Evolutionary conservation across 2,888 invertebrate genomes (phyloP).

Genomic region (Dolichomitus sp.): DNA sequence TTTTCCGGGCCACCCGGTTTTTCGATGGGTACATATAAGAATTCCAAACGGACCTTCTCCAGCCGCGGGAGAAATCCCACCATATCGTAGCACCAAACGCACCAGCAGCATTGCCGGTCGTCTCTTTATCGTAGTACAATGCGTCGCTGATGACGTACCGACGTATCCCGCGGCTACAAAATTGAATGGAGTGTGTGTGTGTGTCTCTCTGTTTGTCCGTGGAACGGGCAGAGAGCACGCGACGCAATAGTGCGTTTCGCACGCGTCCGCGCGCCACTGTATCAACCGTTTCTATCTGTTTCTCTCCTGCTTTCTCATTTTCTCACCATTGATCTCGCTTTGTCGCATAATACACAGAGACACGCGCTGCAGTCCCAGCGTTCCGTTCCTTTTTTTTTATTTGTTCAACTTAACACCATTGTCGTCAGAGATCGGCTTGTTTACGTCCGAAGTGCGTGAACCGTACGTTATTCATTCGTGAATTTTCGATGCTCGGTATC

Average conservation of each 20-base stretch:
- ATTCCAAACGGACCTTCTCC: neutral
- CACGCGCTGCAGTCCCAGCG: conserved; percentile 24
- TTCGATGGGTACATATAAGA: conserved; percentile 20
- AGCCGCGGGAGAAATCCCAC: neutral
- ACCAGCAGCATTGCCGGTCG: conserved; percentile 19
- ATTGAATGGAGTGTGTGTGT: conserved; percentile 75
- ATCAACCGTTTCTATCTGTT: conserved; percentile 16
- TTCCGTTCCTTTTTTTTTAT: conserved; percentile 67
- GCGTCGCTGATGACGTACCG: conserved; percentile 76
- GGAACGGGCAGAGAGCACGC: conserved; percentile 69
- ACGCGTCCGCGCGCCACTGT: conserved; percentile 36
- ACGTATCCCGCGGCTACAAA: conserved; percentile 75
- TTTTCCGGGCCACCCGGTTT: conserved; percentile 59
- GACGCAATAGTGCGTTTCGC: conserved; percentile 68
- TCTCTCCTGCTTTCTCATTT: conserved; percentile 1
- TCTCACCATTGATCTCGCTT: neutral
- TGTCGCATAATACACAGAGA: conserved; percentile 12
- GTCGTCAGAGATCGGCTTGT: conserved; percentile 69
- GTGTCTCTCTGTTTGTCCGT: conserved; percentile 74
- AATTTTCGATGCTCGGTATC: conserved; percentile 18
- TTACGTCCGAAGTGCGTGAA: conserved; percentile 59
- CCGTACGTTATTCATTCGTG: conserved; percentile 46
- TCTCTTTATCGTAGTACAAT: conserved; percentile 76
- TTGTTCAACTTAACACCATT: conserved; percentile 83
- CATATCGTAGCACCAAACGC: neutral